Conservation (phyloP, 2,888 invertebrate genomes). For the Chydorus sphaericus region DNA sequence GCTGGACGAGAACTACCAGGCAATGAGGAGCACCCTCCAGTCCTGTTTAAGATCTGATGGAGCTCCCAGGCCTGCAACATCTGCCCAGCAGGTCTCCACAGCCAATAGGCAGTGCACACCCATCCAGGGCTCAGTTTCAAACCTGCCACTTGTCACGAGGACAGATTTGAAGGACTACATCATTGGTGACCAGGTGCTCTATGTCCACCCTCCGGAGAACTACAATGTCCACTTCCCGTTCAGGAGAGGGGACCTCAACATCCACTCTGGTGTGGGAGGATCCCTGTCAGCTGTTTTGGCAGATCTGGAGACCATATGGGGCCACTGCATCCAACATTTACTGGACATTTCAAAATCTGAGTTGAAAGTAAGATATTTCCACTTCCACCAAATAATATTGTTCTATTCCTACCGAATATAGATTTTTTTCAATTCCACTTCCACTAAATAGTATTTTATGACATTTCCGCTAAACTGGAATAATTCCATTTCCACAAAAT, state of each 20-base stretch:
- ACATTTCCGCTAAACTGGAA: not conserved
- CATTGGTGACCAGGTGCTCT: slow-evolving; percentile 33
- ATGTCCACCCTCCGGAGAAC: slow-evolving; percentile 47
- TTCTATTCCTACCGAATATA: not conserved
- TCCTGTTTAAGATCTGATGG: slow-evolving; percentile 73
- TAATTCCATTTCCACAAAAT: not conserved
- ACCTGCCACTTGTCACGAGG: slow-evolving; percentile 3
- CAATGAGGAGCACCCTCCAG: slow-evolving; percentile 72
- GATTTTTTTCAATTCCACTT: not conserved
- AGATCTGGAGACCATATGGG: slow-evolving; percentile 81
- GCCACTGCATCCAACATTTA: slow-evolving; percentile 55
- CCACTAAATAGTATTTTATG: not conserved
- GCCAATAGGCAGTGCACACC: slow-evolving; percentile 67
- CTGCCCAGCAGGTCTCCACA: slow-evolving; percentile 75
- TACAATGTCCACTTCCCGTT: slow-evolving; percentile 86
- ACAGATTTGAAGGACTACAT: slow-evolving; percentile 12
- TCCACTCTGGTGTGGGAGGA: slow-evolving; percentile 69
- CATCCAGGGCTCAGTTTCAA: slow-evolving; percentile 10
- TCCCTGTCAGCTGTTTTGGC: slow-evolving; percentile 68
- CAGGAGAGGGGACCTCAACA: slow-evolving; percentile 69
- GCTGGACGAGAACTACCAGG: slow-evolving; percentile 66
- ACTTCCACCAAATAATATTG: not conserved
- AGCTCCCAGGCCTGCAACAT: slow-evolving; percentile 43
- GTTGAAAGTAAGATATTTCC: slow-evolving; percentile 29
- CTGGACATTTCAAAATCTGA: slow-evolving; percentile 52